A percentile compares a stretch with the other conserved stretches of the same genome.
Conservation (phyloP, 2,113 vertebrate genomes). For the Anoplopoma fimbria region DNA sequence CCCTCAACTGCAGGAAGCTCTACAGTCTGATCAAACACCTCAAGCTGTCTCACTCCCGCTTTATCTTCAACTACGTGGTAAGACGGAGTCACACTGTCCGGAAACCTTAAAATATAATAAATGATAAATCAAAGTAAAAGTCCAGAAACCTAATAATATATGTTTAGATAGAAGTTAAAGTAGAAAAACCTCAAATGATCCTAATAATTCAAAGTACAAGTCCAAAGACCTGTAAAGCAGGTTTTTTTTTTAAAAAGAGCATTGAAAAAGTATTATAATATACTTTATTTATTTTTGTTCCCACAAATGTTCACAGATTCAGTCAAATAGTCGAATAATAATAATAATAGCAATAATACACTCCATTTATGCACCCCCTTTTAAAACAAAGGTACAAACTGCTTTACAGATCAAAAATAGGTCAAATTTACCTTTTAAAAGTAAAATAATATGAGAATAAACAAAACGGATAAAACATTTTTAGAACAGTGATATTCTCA, state of each 20-base stretch:
- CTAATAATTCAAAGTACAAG: not conserved
- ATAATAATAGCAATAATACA: not conserved
- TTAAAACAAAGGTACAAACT: too few species aligned
- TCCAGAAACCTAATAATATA: not conserved
- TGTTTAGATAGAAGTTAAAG: not conserved
- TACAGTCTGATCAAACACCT: slow-evolving; percentile 98
- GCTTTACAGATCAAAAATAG: too few species aligned
- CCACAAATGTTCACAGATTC: not conserved
- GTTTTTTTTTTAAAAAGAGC: not conserved
- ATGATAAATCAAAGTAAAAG: not conserved
- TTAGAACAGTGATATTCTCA: not conserved
- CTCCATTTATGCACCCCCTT: not conserved
- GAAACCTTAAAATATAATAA: not conserved
- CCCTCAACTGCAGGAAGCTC: slow-evolving; percentile 95
- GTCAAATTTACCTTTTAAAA: too few species aligned
- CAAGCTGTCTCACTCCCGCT: slow-evolving; percentile 97
- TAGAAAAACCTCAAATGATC: not conserved
- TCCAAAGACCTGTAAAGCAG: too few species aligned
- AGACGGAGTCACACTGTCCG: slow-evolving; percentile 62
- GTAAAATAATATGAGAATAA: too few species aligned
- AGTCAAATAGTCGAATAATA: too few species aligned
- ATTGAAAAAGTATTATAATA: not conserved
- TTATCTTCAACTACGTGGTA: slow-evolving; percentile 98
- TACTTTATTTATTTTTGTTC: not conserved
- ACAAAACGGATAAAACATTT: not conserved